Conservation (phyloP, 2,888 invertebrate species). For the Conomelus anceps region DNA sequence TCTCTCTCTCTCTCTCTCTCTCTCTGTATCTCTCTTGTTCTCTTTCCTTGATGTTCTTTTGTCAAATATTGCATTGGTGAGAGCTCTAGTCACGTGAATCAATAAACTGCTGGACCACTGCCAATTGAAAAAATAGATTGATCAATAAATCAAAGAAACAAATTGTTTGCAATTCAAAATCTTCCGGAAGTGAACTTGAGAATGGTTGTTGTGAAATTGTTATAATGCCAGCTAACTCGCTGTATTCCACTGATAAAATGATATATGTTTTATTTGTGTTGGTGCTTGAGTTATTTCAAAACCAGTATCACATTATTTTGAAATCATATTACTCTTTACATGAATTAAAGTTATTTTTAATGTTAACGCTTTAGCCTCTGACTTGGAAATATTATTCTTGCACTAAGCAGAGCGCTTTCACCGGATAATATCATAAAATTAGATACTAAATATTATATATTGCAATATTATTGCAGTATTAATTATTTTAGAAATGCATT, state of each 20-base stretch:
- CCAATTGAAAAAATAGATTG: background rate
- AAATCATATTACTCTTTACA: too few relatives aligned
- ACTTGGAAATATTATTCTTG: background rate
- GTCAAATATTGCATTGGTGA: background rate
- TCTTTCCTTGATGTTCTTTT: background rate
- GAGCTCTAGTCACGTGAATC: background rate
- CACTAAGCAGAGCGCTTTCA: background rate
- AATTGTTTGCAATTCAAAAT: background rate
- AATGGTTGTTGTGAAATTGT: background rate
- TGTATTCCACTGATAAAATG: background rate
- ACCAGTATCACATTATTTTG: background rate
- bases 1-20: too few relatives aligned
- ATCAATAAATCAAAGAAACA: background rate
- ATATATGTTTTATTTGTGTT: background rate
- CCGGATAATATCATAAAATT: too few relatives aligned
- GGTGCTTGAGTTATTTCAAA: background rate
- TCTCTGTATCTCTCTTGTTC: too few relatives aligned
- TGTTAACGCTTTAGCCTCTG: background rate
- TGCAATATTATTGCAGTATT: too few relatives aligned
- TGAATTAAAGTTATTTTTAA: background rate
- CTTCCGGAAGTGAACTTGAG: background rate
- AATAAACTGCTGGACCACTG: background rate
- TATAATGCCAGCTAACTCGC: background rate
- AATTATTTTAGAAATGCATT: too few relatives aligned
- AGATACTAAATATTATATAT: too few relatives aligned